Percentiles rank a stretch among this genome's conserved stretches.
Evolutionary conservation across 2,888 invertebrate genomes (phyloP).

Genomic region (Chymomyza procnemis): DNA sequence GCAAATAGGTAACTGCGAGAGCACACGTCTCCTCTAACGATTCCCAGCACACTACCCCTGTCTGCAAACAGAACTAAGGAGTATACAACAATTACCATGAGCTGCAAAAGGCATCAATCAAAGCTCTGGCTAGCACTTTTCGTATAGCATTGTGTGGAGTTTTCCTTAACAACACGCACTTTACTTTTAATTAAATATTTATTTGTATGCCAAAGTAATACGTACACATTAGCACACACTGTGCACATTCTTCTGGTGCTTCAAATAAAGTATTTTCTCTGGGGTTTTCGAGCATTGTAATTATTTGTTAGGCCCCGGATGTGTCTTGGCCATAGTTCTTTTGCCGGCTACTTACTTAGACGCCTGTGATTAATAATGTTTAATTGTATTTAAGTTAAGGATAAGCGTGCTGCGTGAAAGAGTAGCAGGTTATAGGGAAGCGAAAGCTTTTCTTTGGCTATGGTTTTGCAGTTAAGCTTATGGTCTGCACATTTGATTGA

Average conservation of each 20-base stretch:
- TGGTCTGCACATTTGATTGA: constrained; percentile 54
- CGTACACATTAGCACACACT: constrained; percentile 42
- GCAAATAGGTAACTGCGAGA: no score
- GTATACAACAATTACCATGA: background rate
- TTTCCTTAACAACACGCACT: constrained; percentile 16
- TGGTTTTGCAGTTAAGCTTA: background rate
- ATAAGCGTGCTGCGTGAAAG: background rate
- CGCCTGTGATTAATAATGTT: constrained; percentile 68
- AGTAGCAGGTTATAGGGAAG: background rate
- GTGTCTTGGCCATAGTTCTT: constrained; percentile 34
- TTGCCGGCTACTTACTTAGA: constrained; percentile 42
- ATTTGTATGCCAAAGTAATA: constrained; percentile 56
- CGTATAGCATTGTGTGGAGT: background rate
- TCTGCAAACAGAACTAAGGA: background rate
- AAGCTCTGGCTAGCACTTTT: background rate
- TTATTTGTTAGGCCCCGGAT: constrained; percentile 57
- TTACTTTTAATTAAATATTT: constrained; percentile 66
- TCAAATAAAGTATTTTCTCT: background rate
- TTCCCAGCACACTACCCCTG: background rate
- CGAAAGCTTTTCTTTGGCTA: constrained; percentile 2
- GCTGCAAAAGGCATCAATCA: background rate
- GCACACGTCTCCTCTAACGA: no score
- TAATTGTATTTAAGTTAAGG: constrained; percentile 44
- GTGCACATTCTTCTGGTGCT: background rate
- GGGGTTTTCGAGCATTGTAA: constrained; percentile 55